These are phyloP conservation scores for Hyperopisus bebe DNA, from an alignment of 2,113 vertebrate genomes.

Conservation along the genomic window DNA sequence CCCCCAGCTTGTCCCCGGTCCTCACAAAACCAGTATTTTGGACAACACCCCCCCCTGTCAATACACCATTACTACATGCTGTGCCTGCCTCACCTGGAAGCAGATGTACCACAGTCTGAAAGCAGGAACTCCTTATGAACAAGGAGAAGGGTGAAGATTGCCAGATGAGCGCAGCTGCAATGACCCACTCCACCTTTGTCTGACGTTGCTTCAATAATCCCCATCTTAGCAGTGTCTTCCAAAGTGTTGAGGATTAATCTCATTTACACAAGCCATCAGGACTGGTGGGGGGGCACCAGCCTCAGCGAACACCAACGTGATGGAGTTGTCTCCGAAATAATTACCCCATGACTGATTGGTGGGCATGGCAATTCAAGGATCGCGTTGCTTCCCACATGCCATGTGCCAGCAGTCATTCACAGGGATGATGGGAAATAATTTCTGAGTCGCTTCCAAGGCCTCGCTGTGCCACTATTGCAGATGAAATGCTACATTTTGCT, in stretches of 20 bases:
- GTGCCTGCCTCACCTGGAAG: neutral
- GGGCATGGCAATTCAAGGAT: conserved; percentile 42
- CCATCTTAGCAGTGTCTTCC: conserved; percentile 21
- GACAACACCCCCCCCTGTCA: neutral
- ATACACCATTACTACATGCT: neutral
- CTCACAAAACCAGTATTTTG: conserved; percentile 11
- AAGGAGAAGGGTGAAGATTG: neutral
- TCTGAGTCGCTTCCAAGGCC: neutral
- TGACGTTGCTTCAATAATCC: conserved; percentile 19
- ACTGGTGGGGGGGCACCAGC: conserved; percentile 8
- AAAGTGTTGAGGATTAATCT: conserved; percentile 28
- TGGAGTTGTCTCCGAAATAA: conserved; percentile 40
- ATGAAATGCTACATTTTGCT: neutral
- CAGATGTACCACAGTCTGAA: conserved; percentile 27
- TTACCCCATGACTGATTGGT: conserved; percentile 41
- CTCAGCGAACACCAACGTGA: conserved; percentile 41
- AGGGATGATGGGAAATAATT: conserved; percentile 1
- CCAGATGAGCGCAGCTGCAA: neutral
- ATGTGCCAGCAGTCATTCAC: conserved; percentile 33
- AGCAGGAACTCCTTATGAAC: neutral
- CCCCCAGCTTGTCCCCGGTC: neutral
- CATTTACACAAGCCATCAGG: conserved; percentile 27
- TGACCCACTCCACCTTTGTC: neutral
- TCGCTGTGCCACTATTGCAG: neutral
- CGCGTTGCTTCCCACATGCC: conserved; percentile 35